Conservation (phyloP, 2,113 vertebrate species). For the Varanus komodoensis region DNA sequence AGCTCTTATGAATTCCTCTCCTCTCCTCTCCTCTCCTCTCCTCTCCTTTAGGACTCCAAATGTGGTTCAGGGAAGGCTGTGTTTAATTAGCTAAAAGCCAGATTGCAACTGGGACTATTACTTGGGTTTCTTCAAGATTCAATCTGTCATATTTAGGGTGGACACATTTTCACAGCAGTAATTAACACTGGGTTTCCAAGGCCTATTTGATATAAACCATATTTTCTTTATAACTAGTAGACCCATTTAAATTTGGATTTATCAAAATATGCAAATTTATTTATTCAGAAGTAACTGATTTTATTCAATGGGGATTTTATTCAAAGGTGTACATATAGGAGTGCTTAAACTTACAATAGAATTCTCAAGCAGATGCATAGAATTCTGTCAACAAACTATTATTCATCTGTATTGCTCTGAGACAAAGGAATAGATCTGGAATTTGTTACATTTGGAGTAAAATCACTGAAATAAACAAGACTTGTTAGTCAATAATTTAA, state of each 20-base stretch:
- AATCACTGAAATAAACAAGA: too few relatives aligned
- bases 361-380: neutral
- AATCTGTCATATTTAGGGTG: constrained; percentile 4
- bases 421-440: too few relatives aligned
- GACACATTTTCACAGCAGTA: neutral
- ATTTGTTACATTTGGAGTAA: too few relatives aligned
- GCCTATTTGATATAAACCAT: neutral
- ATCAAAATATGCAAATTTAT: neutral
- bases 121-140: constrained; percentile 5
- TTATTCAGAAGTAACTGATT: neutral
- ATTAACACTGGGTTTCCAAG: neutral
- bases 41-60: neutral
- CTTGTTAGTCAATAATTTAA: too few relatives aligned
- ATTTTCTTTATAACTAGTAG: neutral
- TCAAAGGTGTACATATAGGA: neutral
- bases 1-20: neutral
- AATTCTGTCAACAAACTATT: neutral
- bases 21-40: too few relatives aligned
- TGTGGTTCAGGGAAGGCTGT: neutral
- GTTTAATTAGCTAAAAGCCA: constrained; percentile 10
- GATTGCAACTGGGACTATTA: constrained; percentile 21
- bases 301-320: neutral
- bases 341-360: neutral
- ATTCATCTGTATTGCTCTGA: neutral
- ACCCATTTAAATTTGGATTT: neutral